Percentiles rank a stretch among this genome's conserved stretches.
phyloP scores from a whole-genome alignment of 2,113 vertebrate genomes.

The Larimichthys crocea region DNA sequence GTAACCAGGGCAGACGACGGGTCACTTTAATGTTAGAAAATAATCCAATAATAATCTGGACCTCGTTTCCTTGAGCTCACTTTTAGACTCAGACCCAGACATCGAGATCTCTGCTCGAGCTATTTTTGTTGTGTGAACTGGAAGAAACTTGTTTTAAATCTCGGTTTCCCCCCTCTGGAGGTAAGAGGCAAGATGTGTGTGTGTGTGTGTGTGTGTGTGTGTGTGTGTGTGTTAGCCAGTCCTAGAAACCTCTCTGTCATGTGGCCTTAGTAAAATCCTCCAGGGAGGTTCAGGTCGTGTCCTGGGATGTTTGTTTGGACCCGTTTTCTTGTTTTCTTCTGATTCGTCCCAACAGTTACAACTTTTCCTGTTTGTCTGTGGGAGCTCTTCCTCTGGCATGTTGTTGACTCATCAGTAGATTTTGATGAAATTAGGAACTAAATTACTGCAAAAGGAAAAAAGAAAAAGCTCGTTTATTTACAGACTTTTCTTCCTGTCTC shows the following conservation, averaged over 20 bases:
- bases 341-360: neutral
- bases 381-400: neutral
- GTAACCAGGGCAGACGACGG: neutral
- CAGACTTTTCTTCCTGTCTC: neutral
- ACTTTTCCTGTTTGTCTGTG: neutral
- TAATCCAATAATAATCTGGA: neutral
- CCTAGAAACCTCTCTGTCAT: neutral
- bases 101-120: neutral
- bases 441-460: no score
- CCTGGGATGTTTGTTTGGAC: neutral
- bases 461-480: neutral
- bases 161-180: neutral
- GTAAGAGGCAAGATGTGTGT: neutral
- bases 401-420: neutral
- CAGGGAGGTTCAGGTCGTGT: conserved; percentile 7
- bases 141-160: conserved; percentile 13
- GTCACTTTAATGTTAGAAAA: neutral
- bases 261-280: no score
- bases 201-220: conserved; percentile 13
- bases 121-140: conserved; percentile 21
- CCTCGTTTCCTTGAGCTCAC: neutral
- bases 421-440: neutral
- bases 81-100: conserved; percentile 2
- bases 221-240: neutral
- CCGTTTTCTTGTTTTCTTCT: neutral